Evolutionary conservation across 1,140 invertebrate species (phyloP).

Genomic region (Heliothis subflexa): DNA sequence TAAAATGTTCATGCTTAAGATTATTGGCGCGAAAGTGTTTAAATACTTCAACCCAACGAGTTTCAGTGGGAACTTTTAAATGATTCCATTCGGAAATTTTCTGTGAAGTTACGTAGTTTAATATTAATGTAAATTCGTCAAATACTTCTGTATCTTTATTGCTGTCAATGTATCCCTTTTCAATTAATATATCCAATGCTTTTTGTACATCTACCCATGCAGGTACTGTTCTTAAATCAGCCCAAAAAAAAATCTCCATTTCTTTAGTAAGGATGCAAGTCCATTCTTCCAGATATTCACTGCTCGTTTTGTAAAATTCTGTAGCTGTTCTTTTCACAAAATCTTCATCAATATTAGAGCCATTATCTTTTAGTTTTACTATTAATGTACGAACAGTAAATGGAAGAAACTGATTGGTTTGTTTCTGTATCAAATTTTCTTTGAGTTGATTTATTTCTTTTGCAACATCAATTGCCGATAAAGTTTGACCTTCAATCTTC

Average conservation of each 20-base stretch:
- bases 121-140: conserved; percentile 5
- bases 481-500: conserved; percentile 61
- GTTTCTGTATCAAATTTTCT: conserved; percentile 53
- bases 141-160: conserved; percentile 58
- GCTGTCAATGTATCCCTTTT: conserved; percentile 60
- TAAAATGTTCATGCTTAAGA: not conserved
- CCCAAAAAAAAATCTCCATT: conserved; percentile 59
- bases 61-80: not conserved
- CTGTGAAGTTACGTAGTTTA: not conserved
- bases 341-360: conserved; percentile 54
- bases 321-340: conserved; percentile 60
- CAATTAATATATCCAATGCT: conserved; percentile 61
- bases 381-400: conserved; percentile 59
- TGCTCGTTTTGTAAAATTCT: conserved; percentile 67
- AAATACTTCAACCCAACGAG: not conserved
- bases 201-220: conserved; percentile 63
- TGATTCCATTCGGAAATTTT: not conserved
- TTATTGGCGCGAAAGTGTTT: not conserved
- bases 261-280: conserved; percentile 57
- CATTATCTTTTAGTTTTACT: conserved; percentile 59
- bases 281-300: conserved; percentile 58
- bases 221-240: conserved; percentile 53
- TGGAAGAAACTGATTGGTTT: conserved; percentile 58
- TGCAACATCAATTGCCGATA: conserved; percentile 60
- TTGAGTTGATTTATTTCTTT: conserved; percentile 62